These are phyloP conservation scores for Hydractinia echinata DNA, from an alignment of 30 jellyfish, hydroid and myxozoan species.

Conservation along the genomic window DNA sequence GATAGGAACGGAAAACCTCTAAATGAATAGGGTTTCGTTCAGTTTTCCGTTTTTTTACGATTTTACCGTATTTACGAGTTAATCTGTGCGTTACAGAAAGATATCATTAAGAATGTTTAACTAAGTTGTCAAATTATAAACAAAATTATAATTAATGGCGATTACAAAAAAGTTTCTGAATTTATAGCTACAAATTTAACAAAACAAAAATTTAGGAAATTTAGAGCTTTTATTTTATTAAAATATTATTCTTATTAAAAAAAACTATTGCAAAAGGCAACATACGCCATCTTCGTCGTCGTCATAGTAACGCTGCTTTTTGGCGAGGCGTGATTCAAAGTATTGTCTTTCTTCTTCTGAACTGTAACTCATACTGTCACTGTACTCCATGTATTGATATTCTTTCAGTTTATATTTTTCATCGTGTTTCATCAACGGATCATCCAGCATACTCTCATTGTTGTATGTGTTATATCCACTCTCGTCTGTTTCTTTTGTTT, in stretches of 20 bases:
- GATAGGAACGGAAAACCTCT: no score
- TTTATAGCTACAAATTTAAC: no score
- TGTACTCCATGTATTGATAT: constrained; percentile 31
- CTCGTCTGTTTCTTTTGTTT: constrained; percentile 8
- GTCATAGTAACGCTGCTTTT: constrained; percentile 14
- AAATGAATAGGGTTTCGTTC: no score
- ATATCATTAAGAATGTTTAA: no score
- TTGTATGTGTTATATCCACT: constrained; percentile 22
- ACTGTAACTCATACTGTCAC: constrained; percentile 21
- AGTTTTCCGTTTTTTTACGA: no score
- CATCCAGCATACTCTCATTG: constrained; percentile 21
- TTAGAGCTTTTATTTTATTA: no score
- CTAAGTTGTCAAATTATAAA: no score
- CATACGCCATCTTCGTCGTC: constrained; percentile 16
- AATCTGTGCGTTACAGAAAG: no score
- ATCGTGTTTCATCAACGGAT: constrained; percentile 1
- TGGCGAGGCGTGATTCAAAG: constrained; percentile 17
- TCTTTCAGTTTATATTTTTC: constrained; percentile 18
- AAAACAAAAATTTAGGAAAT: no score
- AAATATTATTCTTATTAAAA: background rate
- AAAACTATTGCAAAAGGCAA: constrained; percentile 21
- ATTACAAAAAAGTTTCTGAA: no score
- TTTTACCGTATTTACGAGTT: no score
- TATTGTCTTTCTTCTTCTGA: constrained; percentile 29
- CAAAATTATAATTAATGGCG: no score